These are phyloP conservation scores for Xiphophorus couchianus DNA, from an alignment of 2,113 vertebrate species.

Conservation along the genomic window DNA sequence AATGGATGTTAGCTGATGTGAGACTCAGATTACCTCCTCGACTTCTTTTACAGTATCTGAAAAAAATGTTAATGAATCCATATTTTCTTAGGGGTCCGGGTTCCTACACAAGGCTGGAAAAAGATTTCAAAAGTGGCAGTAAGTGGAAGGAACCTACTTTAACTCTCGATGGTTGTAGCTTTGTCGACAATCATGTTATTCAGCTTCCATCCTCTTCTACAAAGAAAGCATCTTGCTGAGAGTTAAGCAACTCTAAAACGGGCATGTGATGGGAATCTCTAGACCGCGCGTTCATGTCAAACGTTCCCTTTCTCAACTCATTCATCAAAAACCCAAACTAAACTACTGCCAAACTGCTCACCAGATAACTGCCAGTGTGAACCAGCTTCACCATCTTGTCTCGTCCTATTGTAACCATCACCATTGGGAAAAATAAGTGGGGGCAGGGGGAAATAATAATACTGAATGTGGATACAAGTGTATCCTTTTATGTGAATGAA, in stretches of 20 bases:
- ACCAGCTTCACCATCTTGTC: constrained; percentile 34
- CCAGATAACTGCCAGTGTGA: constrained; percentile 72
- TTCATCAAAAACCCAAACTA: constrained; percentile 36
- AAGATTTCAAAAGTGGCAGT: background rate
- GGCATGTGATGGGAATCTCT: background rate
- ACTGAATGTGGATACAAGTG: constrained; percentile 67
- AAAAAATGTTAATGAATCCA: background rate
- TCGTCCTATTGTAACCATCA: constrained; percentile 45
- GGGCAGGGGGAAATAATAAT: constrained; percentile 25
- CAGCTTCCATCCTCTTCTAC: constrained; percentile 10
- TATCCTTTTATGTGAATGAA: constrained; percentile 64
- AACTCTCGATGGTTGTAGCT: constrained; percentile 24
- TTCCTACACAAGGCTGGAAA: constrained; percentile 11
- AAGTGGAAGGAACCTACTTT: background rate
- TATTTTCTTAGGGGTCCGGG: background rate
- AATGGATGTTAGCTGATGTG: background rate
- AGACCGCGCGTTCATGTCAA: constrained; percentile 27
- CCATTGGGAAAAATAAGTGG: constrained; percentile 30
- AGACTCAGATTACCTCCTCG: background rate
- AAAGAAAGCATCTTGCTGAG: background rate
- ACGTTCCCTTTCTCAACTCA: background rate
- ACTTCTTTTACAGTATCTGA: background rate
- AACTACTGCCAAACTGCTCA: constrained; percentile 74
- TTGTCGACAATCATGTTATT: constrained; percentile 58
- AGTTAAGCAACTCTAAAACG: background rate